Evolutionary conservation across 2,113 vertebrate species (phyloP), one percentile per base, ranked within the genome.

Genomic region (Mormoops blainvillei): DNA sequence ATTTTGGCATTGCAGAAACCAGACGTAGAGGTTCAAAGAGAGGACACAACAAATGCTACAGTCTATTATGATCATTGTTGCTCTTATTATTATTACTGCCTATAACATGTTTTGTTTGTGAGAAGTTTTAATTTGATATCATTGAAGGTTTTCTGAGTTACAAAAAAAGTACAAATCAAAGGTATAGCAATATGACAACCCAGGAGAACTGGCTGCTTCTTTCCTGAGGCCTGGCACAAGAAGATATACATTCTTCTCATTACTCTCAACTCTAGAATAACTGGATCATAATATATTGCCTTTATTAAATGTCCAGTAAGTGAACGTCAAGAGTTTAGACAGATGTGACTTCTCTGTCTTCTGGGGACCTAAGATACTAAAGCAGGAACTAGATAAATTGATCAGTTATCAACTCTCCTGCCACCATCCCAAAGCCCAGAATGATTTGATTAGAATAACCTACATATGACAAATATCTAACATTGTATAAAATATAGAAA

Each of bases 41-140:
- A 86, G 26, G 43, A 26, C 38, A 88, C 28, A 87, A 14, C 83
- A 87, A 82, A 61, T 94, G n/a, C 19, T 74, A 63, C 20, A 7
- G 82, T 71, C 52, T 67, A n/a, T 58, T 65, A 38, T 84, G 33
- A 43, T 73, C 74, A 81, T 67, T 82, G 5, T 31, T 74, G 38
- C 43, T 94, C 58, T 77, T 94, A 36, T 52, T 85, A 81, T 84
- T 86, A 68, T 48, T 84, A 61, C 28, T 74, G 10, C 85, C 22
- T 87, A 2, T 41, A 70, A 61, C 89, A 28, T 80, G 13, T 94
- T 77, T 94, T 94, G 26, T 70, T 68, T 92, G 52, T 71, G 31
- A 88, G 33, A 81, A 90, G 28, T 95, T 95, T 95, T 82, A 78
- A 73, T 92, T 77, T 89, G 20, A 65, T 89, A 73, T 78, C 91